Evolutionary conservation across 2,113 vertebrate species (phyloP).

Genomic region (Cervus canadensis): DNA sequence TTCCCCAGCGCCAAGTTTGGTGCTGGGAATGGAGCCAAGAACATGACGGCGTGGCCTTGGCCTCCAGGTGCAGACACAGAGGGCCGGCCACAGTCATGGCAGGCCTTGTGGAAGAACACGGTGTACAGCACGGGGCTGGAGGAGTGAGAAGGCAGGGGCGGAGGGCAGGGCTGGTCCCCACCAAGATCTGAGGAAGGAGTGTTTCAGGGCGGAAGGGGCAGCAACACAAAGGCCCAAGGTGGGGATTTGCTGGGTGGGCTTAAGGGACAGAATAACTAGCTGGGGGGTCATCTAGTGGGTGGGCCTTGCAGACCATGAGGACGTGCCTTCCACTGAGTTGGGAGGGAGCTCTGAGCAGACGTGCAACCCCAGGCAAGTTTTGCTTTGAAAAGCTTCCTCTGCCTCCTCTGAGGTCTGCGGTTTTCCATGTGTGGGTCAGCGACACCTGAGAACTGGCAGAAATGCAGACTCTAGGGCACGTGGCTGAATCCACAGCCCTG

Average conservation of each 20-base stretch:
- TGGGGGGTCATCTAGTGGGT: background rate
- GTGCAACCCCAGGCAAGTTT: background rate
- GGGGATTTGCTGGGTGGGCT: background rate
- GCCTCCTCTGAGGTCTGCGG: background rate
- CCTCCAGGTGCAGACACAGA: background rate
- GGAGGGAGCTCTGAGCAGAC: background rate
- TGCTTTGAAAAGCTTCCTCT: background rate
- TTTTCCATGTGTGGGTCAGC: background rate
- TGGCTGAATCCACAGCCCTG: background rate
- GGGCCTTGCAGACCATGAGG: background rate
- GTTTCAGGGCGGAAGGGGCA: background rate
- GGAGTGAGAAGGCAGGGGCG: too few species aligned
- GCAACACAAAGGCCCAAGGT: background rate
- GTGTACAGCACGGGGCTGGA: background rate
- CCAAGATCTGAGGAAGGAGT: background rate
- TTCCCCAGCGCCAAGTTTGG: background rate
- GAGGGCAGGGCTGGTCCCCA: too few species aligned
- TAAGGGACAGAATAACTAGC: background rate
- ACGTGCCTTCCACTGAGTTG: background rate
- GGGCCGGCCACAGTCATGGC: accelerated
- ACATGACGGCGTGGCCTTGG: background rate
- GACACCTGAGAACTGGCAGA: background rate
- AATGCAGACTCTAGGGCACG: background rate
- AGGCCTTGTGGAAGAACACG: background rate
- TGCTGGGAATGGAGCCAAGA: background rate